A percentile compares a stretch with the other conserved stretches of the same genome.
Evolutionary conservation across 1,140 invertebrate genomes (phyloP).

Genomic region (Bilobella aurantiaca): DNA sequence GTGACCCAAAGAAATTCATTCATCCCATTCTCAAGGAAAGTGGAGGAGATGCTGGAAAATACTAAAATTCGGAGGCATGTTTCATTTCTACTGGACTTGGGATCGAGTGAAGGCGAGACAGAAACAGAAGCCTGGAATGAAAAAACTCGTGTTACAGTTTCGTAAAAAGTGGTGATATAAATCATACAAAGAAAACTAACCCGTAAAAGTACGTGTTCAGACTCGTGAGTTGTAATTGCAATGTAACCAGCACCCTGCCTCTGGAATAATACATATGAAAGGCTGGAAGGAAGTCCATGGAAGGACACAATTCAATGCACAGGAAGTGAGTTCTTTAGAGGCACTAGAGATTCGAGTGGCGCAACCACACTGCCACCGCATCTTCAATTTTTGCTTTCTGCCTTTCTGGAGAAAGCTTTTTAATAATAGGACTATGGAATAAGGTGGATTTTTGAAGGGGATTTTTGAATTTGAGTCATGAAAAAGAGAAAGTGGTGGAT

Average conservation of each 20-base stretch:
- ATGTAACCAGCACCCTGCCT: background rate
- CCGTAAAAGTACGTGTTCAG: background rate
- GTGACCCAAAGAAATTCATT: slow-evolving; percentile 6
- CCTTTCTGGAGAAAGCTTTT: no score
- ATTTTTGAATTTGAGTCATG: no score
- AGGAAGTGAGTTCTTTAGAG: no score
- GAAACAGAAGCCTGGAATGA: no score
- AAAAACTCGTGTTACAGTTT: background rate
- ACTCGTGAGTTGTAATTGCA: background rate
- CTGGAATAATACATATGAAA: background rate
- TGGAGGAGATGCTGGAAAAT: background rate
- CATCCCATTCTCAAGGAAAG: no score
- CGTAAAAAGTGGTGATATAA: background rate
- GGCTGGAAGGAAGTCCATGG: background rate
- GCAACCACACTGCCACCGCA: no score
- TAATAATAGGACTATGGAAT: no score
- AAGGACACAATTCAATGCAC: background rate
- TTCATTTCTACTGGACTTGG: background rate
- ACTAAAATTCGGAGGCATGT: background rate
- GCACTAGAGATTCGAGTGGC: no score
- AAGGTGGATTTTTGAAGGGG: no score
- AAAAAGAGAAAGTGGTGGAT: background rate
- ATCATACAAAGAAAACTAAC: slow-evolving; percentile 6
- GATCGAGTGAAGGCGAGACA: no score
- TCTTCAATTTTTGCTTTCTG: no score